Evolutionary conservation across 2,888 invertebrate species (phyloP).

Genomic region (Anthophora plumipes): DNA sequence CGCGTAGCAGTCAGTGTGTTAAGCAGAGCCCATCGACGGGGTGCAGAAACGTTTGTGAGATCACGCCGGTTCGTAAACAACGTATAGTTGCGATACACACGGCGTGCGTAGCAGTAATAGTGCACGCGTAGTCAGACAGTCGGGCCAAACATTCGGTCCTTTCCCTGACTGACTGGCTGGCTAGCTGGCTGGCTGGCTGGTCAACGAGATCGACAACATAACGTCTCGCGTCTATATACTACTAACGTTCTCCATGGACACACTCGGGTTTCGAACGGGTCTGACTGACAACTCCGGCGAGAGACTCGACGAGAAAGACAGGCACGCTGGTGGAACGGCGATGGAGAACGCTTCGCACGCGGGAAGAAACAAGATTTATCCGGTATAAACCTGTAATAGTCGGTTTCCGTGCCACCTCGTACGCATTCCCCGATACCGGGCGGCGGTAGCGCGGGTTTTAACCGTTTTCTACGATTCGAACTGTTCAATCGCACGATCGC

Average conservation of each 20-base stretch:
- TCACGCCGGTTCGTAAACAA: conserved; percentile 26
- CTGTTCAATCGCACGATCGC: conserved; percentile 9
- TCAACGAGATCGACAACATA: conserved; percentile 1
- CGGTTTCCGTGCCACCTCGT: conserved; percentile 76
- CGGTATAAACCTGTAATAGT: conserved; percentile 79
- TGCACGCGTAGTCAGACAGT: conserved; percentile 60
- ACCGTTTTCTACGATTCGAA: conserved; percentile 62
- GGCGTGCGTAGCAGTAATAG: conserved; percentile 49
- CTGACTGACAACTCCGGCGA: conserved; percentile 57
- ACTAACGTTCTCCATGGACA: conserved; percentile 37
- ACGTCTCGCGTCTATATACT: background rate
- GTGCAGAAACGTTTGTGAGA: conserved; percentile 1
- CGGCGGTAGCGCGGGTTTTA: conserved; percentile 32
- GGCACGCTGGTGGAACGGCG: conserved; percentile 31
- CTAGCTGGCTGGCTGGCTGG: background rate
- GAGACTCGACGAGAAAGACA: conserved; percentile 46
- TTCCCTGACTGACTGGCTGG: conserved; percentile 37
- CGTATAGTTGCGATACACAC: conserved; percentile 29
- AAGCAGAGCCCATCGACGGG: background rate
- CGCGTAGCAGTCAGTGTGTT: too few relatives aligned
- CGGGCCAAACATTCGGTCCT: conserved; percentile 56
- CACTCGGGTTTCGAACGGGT: conserved; percentile 29
- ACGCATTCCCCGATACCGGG: conserved; percentile 66
- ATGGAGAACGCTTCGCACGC: conserved; percentile 68
- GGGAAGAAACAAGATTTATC: conserved; percentile 79